Percentiles rank a stretch among this genome's conserved stretches.
phyloP scores from a whole-genome alignment of 2,113 vertebrate species.

The Bubalus kerabau region DNA sequence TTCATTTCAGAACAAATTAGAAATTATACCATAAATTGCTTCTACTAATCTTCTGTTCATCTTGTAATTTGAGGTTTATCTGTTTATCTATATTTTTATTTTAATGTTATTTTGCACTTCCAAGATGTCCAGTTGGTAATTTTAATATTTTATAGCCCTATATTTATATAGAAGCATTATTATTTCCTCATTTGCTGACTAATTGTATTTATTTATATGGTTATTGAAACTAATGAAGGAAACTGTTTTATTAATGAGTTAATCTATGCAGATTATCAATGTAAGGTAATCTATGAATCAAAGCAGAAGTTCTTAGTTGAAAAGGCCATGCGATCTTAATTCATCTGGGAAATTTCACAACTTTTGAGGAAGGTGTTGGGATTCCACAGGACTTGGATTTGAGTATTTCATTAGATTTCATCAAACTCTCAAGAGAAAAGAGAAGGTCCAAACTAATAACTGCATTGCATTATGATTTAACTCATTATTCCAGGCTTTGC shows the following conservation, averaged over 20 bases:
- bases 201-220: neutral
- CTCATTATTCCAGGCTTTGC: neutral
- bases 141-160: neutral
- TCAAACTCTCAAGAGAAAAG: neutral
- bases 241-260: neutral
- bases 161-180: neutral
- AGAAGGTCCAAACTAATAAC: neutral
- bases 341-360: neutral
- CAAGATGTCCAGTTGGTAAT: neutral
- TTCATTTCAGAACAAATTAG: neutral
- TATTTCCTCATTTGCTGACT: neutral
- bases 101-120: neutral
- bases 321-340: neutral
- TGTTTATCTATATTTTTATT: neutral
- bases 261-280: neutral
- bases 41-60: neutral
- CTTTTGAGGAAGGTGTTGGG: neutral
- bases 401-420: neutral
- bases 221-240: neutral
- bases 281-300: neutral
- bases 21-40: neutral
- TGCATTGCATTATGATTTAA: neutral
- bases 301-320: neutral
- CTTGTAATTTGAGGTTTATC: neutral
- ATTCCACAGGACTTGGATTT: neutral